A percentile compares a stretch with the other conserved stretches of the same genome.
Evolutionary conservation across 2,797 vertebrate species (phyloP).

Genomic region (Anabas testudineus): DNA sequence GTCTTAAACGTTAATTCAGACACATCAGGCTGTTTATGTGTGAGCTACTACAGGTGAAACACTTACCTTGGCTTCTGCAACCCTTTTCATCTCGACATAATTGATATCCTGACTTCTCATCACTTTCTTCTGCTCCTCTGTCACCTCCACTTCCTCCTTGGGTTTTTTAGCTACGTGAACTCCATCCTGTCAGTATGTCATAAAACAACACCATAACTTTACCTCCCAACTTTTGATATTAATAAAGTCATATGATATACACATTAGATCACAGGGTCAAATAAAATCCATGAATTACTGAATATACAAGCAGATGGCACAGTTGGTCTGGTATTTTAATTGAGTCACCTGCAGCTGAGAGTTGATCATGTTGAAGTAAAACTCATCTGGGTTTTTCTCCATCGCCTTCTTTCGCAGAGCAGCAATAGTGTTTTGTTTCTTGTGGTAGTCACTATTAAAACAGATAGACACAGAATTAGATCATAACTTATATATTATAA

Average conservation of each 20-base stretch:
- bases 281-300: no score
- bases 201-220: background rate
- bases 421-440: slow-evolving; percentile 91
- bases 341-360: slow-evolving; percentile 87
- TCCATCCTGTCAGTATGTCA: slow-evolving; percentile 87
- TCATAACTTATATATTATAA: no score
- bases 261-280: no score
- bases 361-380: slow-evolving; percentile 94
- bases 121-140: slow-evolving; percentile 92
- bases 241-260: background rate
- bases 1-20: no score
- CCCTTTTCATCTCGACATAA: slow-evolving; percentile 96
- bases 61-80: slow-evolving; percentile 91
- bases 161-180: slow-evolving; percentile 85
- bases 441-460: slow-evolving; percentile 90
- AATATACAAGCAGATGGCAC: background rate
- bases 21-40: background rate
- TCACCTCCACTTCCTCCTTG: slow-evolving; percentile 81
- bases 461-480: background rate
- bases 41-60: background rate
- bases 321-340: background rate
- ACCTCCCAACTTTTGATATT: no score
- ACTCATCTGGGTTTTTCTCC: slow-evolving; percentile 98
- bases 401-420: slow-evolving; percentile 93
- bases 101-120: slow-evolving; percentile 95